Base-by-base conservation (phyloP, 2,888 invertebrate species). In the Maniola hyperantus region DNA sequence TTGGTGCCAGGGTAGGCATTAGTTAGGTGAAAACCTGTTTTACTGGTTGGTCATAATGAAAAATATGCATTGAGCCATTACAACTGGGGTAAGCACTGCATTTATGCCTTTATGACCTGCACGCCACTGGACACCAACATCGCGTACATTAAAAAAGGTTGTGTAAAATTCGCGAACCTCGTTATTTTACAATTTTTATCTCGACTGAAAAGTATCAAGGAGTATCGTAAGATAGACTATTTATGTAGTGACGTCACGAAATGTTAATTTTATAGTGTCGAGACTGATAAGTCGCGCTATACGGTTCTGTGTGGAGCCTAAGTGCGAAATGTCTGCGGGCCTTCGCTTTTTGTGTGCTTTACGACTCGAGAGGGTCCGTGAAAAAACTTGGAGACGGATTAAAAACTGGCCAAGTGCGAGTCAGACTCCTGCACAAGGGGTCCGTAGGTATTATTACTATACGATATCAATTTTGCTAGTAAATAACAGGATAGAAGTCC, bases 231-330 rank as follows among this genome's bases (percentile, higher is more conserved):
- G 34, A 1, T 54, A 42, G 57, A 33, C 15, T 65, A n/a, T 65
- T 68, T 65, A 68, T 63, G 58, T n/a, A 48, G 59, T 65, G 60
- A 65, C 58, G 69, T 64, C 59, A 63, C 59, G 18, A 33, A 46
- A 65, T 67, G 63, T 20, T 65, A 54, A 60, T 57, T 59, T 58
- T 57, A 63, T 60, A 64, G 61, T 50, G 39, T 61, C 70, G 18
- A 64, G 68, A 68, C 55, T 65, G 55, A n/a, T 65, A 63, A 44
- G 70, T 68, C 65, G 65, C 68, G 5, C 64, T 68, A 64, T 48
- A 62, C 50, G 61, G 67, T 13, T 18, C 44, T n/a, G 10, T n/a
- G n/a, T 13, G 33, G 61, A 42, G 53, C 15, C 51, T 53, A 46
- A 64, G 64, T 66, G 68, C 68, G 64, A 55, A 66, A 66, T 46